These are phyloP conservation scores for Proctacanthus coquilletti DNA, from an alignment of 1,140 invertebrate species.

Conservation along the genomic window DNA sequence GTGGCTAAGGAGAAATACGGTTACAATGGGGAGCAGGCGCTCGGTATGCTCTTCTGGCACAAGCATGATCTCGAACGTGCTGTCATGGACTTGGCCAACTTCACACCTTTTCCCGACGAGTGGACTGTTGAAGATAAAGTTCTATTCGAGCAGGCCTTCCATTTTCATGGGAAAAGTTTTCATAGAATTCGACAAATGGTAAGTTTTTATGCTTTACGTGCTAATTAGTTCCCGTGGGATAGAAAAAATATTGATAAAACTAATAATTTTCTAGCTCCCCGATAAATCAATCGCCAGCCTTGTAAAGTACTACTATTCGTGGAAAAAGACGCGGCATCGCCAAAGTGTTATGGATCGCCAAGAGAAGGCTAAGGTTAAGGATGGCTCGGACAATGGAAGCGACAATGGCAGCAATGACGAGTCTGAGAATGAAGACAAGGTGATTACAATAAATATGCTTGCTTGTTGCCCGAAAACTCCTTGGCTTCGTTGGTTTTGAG, in stretches of 20 bases:
- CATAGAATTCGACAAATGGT: slow-evolving; percentile 96
- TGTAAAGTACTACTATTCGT: slow-evolving; percentile 96
- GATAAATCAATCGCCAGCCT: slow-evolving; percentile 92
- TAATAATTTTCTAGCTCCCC: slow-evolving; percentile 65
- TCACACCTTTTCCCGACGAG: slow-evolving; percentile 94
- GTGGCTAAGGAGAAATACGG: slow-evolving; percentile 96
- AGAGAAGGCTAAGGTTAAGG: slow-evolving; percentile 42
- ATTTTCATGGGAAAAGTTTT: slow-evolving; percentile 97
- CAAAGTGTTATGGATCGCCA: slow-evolving; percentile 80
- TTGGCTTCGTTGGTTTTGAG: no score
- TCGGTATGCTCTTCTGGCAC: slow-evolving; percentile 97
- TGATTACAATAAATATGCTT: no score
- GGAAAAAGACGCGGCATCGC: slow-evolving; percentile 88
- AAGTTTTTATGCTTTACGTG: no score
- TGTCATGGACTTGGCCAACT: slow-evolving; percentile 85
- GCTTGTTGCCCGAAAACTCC: no score
- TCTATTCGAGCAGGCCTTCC: slow-evolving; percentile 93
- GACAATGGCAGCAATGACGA: slow-evolving; percentile 67
- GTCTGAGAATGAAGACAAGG: slow-evolving; percentile 78
- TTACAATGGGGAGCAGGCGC: slow-evolving; percentile 92
- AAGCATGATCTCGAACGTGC: slow-evolving; percentile 90
- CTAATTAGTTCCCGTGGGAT: no score
- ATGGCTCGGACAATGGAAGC: slow-evolving; percentile 58
- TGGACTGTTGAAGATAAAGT: slow-evolving; percentile 98
- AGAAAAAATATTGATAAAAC: no score